phyloP scores from a whole-genome alignment of 2,113 vertebrate genomes.

The Notothenia rossii region DNA sequence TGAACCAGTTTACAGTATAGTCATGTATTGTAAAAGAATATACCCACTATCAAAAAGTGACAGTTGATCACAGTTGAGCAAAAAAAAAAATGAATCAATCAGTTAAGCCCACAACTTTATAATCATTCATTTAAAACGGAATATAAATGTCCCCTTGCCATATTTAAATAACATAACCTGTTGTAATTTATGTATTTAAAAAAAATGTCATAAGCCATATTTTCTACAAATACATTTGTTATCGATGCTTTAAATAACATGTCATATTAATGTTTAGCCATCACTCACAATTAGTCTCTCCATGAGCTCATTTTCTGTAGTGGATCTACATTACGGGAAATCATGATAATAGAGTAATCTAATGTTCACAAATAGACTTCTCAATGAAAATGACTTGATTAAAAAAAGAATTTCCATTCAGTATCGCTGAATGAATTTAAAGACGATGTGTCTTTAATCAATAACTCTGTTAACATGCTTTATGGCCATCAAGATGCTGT shows the following conservation, averaged over 20 bases:
- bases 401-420: not conserved
- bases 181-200: not conserved
- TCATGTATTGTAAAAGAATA: not conserved
- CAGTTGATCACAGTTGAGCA: not conserved
- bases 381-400: not conserved
- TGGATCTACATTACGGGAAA: not conserved
- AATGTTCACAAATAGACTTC: not conserved
- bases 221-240: not conserved
- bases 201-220: not conserved
- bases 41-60: not conserved
- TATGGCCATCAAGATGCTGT: slow-evolving; percentile 24
- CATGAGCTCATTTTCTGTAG: not conserved
- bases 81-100: not conserved
- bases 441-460: not conserved
- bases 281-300: not conserved
- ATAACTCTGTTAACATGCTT: slow-evolving; percentile 5
- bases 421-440: not conserved
- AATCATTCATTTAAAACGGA: not conserved
- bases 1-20: not conserved
- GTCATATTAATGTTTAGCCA: not conserved
- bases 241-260: not conserved
- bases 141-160: not conserved
- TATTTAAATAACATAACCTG: not conserved
- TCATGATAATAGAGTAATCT: not conserved
- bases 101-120: not conserved